Percentiles rank a stretch among this genome's conserved stretches.
These are phyloP conservation scores for Branchinecta sandiegonensis DNA, from an alignment of 2,888 invertebrate genomes.

Conservation along the genomic window DNA sequence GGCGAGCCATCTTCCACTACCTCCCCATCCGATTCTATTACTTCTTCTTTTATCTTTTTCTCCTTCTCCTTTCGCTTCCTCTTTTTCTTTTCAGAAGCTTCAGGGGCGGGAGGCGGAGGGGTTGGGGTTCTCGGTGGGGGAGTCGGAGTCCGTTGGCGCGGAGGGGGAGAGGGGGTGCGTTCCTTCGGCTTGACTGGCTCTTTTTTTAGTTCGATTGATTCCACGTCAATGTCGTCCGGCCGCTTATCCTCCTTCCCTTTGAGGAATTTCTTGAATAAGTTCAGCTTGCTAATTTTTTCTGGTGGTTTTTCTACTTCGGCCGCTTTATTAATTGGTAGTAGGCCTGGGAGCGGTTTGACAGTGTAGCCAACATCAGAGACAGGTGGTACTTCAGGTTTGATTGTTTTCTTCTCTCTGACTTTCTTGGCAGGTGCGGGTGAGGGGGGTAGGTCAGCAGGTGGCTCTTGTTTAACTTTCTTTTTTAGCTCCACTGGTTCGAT, in stretches of 20 bases:
- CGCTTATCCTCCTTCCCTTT: conserved; percentile 34
- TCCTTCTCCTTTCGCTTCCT: neutral
- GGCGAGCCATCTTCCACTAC: neutral
- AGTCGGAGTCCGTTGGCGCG: neutral
- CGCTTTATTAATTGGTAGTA: conserved; percentile 38
- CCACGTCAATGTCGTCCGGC: conserved; percentile 17
- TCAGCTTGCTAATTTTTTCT: conserved; percentile 43
- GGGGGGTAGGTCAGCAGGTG: neutral
- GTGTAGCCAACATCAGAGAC: neutral
- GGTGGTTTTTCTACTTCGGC: conserved; percentile 2
- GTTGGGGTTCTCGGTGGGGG: neutral
- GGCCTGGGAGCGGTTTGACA: conserved; percentile 38
- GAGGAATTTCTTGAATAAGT: conserved; percentile 74
- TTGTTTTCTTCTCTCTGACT: neutral
- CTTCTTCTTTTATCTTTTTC: neutral
- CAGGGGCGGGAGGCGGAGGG: neutral
- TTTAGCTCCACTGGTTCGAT: conserved; percentile 21
- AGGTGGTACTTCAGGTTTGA: neutral
- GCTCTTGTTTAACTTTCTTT: conserved; percentile 23
- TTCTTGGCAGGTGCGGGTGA: neutral
- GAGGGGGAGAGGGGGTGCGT: neutral
- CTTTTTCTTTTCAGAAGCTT: conserved; percentile 8
- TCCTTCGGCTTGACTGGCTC: neutral
- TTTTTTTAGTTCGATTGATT: conserved; percentile 2
- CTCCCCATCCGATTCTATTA: neutral